Percentiles rank a stretch among this genome's conserved stretches.
Conservation (phyloP, 2,797 vertebrate species). For the Lerista edwardsae region DNA sequence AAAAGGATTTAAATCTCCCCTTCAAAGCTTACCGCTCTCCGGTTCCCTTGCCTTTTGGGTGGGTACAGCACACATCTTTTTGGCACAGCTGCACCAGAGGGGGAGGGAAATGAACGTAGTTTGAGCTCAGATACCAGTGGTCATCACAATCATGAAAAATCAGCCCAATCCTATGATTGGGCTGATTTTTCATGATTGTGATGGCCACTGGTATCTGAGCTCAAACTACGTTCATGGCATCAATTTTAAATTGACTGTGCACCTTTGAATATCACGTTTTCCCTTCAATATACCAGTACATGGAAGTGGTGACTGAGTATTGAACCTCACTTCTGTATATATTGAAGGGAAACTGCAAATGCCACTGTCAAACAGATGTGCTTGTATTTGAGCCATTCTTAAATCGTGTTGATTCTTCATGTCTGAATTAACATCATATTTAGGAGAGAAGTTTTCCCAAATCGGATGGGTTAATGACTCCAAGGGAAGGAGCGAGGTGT, state of each 20-base stretch:
- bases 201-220: background rate
- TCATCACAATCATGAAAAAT: too few relatives aligned
- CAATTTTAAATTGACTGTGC: background rate
- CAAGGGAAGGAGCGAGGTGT: background rate
- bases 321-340: background rate
- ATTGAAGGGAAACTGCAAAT: background rate
- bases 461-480: background rate
- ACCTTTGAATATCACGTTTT: background rate
- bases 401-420: too few relatives aligned
- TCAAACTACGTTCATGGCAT: background rate
- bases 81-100: too few relatives aligned
- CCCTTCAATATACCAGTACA: background rate
- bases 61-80: too few relatives aligned
- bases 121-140: too few relatives aligned
- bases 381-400: background rate
- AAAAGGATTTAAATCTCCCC: too few relatives aligned
- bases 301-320: background rate
- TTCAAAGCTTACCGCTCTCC: too few relatives aligned
- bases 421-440: background rate
- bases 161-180: too few relatives aligned
- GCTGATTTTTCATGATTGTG: background rate
- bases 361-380: too few relatives aligned
- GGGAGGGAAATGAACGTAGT: too few relatives aligned
- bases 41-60: too few relatives aligned
- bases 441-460: background rate